A percentile compares a stretch with the other conserved stretches of the same genome.
phyloP scores from a whole-genome alignment of 2,113 vertebrate genomes.

The Hyla sarda region DNA sequence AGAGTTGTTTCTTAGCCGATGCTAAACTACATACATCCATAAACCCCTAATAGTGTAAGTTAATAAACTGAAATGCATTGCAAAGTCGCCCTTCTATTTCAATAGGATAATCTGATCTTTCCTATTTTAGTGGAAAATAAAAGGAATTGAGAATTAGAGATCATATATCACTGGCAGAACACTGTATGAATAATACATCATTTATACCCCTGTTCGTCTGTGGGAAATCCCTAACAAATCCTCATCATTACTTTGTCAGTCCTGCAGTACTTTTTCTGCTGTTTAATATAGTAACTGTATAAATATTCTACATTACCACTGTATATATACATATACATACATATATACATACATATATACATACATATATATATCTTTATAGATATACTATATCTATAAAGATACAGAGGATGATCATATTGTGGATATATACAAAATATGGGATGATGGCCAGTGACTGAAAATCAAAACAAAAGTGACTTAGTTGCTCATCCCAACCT shows the following conservation, averaged over 20 bases:
- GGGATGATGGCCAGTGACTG: no score
- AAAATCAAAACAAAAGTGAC: no score
- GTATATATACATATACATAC: background rate
- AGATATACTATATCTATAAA: no score
- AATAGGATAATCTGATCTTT: conserved; percentile 63
- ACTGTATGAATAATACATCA: conserved; percentile 70
- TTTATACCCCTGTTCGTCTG: conserved; percentile 69
- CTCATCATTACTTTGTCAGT: conserved; percentile 60
- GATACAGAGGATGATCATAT: no score
- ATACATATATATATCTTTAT: no score
- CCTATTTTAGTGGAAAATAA: conserved; percentile 71
- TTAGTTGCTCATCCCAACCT: no score
- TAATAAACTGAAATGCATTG: conserved; percentile 13
- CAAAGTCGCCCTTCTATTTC: background rate
- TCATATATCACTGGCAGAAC: conserved; percentile 68
- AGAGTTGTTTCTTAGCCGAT: background rate
- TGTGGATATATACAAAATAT: no score
- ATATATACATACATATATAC: no score
- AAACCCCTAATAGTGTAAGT: background rate
- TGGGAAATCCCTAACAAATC: conserved; percentile 64
- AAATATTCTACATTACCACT: background rate
- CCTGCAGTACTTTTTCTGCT: conserved; percentile 57
- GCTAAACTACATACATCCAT: background rate
- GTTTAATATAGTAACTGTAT: background rate
- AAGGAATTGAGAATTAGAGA: conserved; percentile 68